Percentiles rank a stretch among this genome's conserved stretches.
Evolutionary conservation across 2,888 invertebrate genomes (phyloP).

Genomic region (Ectobius pallidus): DNA sequence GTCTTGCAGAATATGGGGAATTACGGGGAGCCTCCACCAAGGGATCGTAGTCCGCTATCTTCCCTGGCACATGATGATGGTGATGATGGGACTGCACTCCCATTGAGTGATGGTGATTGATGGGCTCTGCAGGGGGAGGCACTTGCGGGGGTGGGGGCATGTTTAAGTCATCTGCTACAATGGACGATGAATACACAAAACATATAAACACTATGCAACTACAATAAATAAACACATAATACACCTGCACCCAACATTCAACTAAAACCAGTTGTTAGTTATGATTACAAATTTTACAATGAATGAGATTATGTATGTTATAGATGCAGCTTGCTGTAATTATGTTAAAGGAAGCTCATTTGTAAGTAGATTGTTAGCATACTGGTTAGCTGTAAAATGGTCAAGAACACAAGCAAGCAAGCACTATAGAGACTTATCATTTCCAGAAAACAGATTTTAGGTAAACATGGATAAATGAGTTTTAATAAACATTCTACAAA

Average conservation of each 20-base stretch:
- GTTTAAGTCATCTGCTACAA: slow-evolving; percentile 23
- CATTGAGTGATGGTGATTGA: slow-evolving; percentile 39
- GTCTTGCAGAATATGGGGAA: slow-evolving; percentile 74
- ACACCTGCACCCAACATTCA: background rate
- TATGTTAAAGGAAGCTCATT: too few species aligned
- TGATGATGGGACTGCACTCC: slow-evolving; percentile 45
- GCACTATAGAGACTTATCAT: too few species aligned
- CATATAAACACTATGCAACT: slow-evolving; percentile 9
- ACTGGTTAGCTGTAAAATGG: too few species aligned
- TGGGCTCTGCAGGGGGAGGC: slow-evolving; percentile 33
- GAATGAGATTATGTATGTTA: too few species aligned
- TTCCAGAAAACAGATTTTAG: too few species aligned
- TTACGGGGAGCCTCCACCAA: slow-evolving; percentile 70
- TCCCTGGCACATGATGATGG: slow-evolving; percentile 55
- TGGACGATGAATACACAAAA: slow-evolving; percentile 13
- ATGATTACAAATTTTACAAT: too few species aligned
- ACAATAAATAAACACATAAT: slow-evolving; percentile 8
- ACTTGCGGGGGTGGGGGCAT: slow-evolving; percentile 33
- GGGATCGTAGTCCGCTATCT: slow-evolving; percentile 82
- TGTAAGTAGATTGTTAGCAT: too few species aligned
- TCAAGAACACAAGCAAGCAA: too few species aligned
- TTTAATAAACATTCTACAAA: too few species aligned
- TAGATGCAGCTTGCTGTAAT: too few species aligned
- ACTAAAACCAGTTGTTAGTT: too few species aligned
- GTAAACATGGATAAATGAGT: too few species aligned